A percentile compares a stretch with the other conserved stretches of the same genome.
phyloP scores from a whole-genome alignment of 2,888 invertebrate genomes.

The Drosophila kuntzei region DNA sequence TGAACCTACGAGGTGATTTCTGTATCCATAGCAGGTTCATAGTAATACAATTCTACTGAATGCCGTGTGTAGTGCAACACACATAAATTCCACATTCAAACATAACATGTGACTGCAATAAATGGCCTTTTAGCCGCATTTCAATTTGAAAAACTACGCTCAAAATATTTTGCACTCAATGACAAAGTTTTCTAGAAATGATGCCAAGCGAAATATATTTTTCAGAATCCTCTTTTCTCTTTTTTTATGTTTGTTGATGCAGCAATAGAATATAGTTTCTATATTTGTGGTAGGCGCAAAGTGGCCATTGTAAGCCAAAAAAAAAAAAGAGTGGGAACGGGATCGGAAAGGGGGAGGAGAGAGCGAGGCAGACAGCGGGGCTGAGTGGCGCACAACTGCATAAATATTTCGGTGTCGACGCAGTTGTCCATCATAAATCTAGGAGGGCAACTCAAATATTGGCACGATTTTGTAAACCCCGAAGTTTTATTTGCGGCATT shows the following conservation, averaged over 20 bases:
- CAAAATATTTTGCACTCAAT: conserved; percentile 47
- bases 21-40: conserved; percentile 9
- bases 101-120: conserved; percentile 36
- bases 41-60: conserved; percentile 50
- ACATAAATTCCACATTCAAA: conserved; percentile 13
- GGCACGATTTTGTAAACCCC: conserved; percentile 45
- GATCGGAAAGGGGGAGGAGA: not conserved
- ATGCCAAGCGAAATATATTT: conserved; percentile 33
- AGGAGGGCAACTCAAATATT: conserved; percentile 54
- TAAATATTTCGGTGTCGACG: conserved; percentile 50
- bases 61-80: conserved; percentile 16
- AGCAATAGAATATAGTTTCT: conserved; percentile 50
- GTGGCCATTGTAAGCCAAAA: conserved; percentile 33
- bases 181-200: conserved; percentile 61
- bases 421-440: conserved; percentile 67
- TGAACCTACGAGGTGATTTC: conserved; percentile 57
- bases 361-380: not conserved
- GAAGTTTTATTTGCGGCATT: conserved; percentile 30
- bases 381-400: conserved; percentile 34
- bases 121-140: conserved; percentile 52
- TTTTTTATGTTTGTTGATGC: conserved; percentile 26
- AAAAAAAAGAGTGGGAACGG: not conserved
- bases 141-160: conserved; percentile 44
- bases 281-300: conserved; percentile 57
- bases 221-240: conserved; percentile 21